These are phyloP conservation scores for Cyrtorhinus lividipennis DNA, from an alignment of 1,140 invertebrate species.

Conservation along the genomic window DNA sequence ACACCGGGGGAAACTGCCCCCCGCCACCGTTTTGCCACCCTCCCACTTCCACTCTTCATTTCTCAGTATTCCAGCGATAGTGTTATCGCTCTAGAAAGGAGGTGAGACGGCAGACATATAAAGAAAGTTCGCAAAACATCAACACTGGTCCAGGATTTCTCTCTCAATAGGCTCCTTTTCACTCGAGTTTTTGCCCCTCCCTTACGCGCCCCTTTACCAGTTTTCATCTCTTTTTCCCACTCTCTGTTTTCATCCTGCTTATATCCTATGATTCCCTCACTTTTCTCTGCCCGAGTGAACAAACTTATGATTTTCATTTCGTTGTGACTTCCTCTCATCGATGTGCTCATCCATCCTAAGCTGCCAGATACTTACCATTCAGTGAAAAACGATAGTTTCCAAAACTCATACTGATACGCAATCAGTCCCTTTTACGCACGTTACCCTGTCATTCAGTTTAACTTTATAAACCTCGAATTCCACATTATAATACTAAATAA, in stretches of 20 bases:
- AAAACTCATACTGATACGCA: too few relatives aligned
- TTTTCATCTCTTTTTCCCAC: background rate
- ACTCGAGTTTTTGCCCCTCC: background rate
- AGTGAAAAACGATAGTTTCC: too few relatives aligned
- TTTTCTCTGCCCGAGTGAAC: too few relatives aligned
- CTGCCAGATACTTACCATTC: too few relatives aligned
- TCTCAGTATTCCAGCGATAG: slow-evolving; percentile 10
- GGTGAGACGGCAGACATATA: background rate
- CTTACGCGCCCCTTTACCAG: background rate
- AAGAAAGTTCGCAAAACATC: slow-evolving; percentile 1
- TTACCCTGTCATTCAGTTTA: too few relatives aligned
- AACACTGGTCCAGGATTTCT: background rate
- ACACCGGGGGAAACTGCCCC: background rate
- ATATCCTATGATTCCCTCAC: background rate
- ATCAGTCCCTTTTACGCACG: too few relatives aligned
- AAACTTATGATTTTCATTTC: too few relatives aligned
- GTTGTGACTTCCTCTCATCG: too few relatives aligned
- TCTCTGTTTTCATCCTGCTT: background rate
- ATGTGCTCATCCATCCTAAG: too few relatives aligned
- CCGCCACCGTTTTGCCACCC: background rate
- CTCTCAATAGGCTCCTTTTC: background rate
- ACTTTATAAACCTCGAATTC: too few relatives aligned
- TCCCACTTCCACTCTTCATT: background rate
- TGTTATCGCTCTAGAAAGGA: slow-evolving; percentile 6
- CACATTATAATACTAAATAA: too few relatives aligned